Percentiles rank a stretch among this genome's conserved stretches.
Evolutionary conservation across 2,113 vertebrate genomes (phyloP).

Genomic region (Xyliphius kryptos): DNA sequence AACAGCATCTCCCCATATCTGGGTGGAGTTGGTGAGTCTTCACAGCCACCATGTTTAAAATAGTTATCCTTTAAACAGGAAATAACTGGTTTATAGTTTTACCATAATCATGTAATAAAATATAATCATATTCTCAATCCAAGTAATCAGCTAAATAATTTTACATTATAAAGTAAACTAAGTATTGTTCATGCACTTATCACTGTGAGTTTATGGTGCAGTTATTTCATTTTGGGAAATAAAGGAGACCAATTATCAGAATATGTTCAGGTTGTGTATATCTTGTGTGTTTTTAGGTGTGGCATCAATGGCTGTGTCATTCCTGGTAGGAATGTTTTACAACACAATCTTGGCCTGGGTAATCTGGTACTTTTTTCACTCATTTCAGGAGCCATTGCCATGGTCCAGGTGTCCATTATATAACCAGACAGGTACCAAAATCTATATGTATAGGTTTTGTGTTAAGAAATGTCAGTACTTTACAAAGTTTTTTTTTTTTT

Average conservation of each 20-base stretch:
- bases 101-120: too few relatives aligned
- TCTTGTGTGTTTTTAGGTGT: conserved; percentile 59
- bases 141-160: too few relatives aligned
- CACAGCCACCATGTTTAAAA: not conserved
- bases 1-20: conserved; percentile 73
- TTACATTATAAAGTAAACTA: too few relatives aligned
- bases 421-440: conserved; percentile 22
- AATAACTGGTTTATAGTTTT: not conserved
- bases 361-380: conserved; percentile 87
- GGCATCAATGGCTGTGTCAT: conserved; percentile 73
- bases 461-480: too few relatives aligned
- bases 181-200: too few relatives aligned
- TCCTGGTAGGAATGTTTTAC: conserved; percentile 76
- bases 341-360: conserved; percentile 80
- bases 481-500: not conserved
- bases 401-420: conserved; percentile 73
- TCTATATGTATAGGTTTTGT: not conserved
- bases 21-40: conserved; percentile 71
- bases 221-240: too few relatives aligned
- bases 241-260: too few relatives aligned
- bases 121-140: too few relatives aligned
- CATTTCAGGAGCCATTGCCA: conserved; percentile 79
- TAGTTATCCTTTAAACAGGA: not conserved
- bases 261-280: not conserved
- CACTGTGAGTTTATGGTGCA: too few relatives aligned